A percentile compares a stretch with the other conserved stretches of the same genome.
These are phyloP conservation scores for Sarotherodon lohbergeri DNA, from an alignment of 2,113 vertebrate species.

Conservation along the genomic window DNA sequence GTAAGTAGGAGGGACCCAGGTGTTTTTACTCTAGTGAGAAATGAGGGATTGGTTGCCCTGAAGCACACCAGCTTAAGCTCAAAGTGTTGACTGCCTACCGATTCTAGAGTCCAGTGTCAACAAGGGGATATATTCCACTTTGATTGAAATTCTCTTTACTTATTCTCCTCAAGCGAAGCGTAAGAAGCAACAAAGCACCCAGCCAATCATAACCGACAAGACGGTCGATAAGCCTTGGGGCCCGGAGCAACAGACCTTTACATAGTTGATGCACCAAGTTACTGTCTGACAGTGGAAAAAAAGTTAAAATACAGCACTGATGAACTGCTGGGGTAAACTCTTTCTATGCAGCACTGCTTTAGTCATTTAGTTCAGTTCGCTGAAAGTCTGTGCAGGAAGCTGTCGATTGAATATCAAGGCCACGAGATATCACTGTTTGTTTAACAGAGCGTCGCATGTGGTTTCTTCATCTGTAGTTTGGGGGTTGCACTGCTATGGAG, in stretches of 20 bases:
- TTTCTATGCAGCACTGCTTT: constrained; percentile 24
- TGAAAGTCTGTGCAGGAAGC: constrained; percentile 20
- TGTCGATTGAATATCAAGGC: constrained; percentile 39
- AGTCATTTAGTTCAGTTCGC: constrained; percentile 16
- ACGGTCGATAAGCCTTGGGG: constrained; percentile 49
- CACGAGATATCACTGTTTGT: constrained; percentile 29
- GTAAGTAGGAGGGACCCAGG: constrained; percentile 25
- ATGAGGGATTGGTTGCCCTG: constrained; percentile 40
- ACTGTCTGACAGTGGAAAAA: constrained; percentile 20
- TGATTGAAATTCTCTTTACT: constrained; percentile 68
- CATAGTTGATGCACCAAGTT: constrained; percentile 38
- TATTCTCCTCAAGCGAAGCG: constrained; percentile 54
- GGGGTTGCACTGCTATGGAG: not conserved
- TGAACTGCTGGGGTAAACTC: constrained; percentile 36
- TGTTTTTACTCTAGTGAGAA: constrained; percentile 33
- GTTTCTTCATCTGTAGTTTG: not conserved
- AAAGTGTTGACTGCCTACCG: constrained; percentile 62
- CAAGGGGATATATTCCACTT: constrained; percentile 58
- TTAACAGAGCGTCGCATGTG: not conserved
- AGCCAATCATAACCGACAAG: constrained; percentile 65
- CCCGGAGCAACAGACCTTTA: constrained; percentile 36
- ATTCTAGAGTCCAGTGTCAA: constrained; percentile 57
- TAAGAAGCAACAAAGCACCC: constrained; percentile 54
- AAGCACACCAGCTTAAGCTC: constrained; percentile 45
- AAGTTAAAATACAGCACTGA: constrained; percentile 39